phyloP scores from a whole-genome alignment of 2,113 vertebrate species.

The Gasterosteus nipponicus region DNA sequence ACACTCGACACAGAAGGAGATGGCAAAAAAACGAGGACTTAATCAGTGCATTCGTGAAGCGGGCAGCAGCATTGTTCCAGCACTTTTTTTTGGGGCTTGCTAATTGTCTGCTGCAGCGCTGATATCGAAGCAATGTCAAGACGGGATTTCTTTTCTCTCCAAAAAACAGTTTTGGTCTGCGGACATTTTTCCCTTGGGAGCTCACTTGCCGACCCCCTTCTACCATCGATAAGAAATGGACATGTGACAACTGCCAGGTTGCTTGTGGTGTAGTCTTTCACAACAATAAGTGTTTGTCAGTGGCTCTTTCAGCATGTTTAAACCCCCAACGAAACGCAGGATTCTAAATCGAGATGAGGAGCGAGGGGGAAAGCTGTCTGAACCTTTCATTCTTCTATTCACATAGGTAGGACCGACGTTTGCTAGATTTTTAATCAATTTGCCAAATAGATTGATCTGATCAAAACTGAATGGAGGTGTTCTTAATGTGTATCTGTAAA shows the following conservation, averaged over 20 bases:
- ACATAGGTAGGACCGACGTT: conserved; percentile 28
- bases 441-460: conserved; percentile 68
- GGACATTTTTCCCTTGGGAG: conserved; percentile 4
- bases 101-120: conserved; percentile 35
- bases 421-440: conserved; percentile 63
- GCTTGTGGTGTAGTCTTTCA: conserved; percentile 37
- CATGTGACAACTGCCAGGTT: conserved; percentile 35
- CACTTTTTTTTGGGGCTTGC: conserved; percentile 17
- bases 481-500: conserved; percentile 73
- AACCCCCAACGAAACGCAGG: conserved; percentile 14
- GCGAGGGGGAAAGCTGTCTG: background rate
- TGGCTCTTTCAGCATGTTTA: conserved; percentile 26
- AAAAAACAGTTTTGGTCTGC: conserved; percentile 23
- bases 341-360: conserved; percentile 28
- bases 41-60: conserved; percentile 34
- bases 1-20: conserved; percentile 35
- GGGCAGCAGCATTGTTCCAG: conserved; percentile 22
- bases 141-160: conserved; percentile 11
- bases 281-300: conserved; percentile 41
- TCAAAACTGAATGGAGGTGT: conserved; percentile 52
- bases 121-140: conserved; percentile 38
- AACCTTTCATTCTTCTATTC: conserved; percentile 36
- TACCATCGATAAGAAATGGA: conserved; percentile 1
- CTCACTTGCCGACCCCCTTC: conserved; percentile 39
- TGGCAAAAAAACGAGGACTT: conserved; percentile 33